Evolutionary conservation across 2,888 invertebrate genomes (phyloP).

Genomic region (Erebia epiphron): DNA sequence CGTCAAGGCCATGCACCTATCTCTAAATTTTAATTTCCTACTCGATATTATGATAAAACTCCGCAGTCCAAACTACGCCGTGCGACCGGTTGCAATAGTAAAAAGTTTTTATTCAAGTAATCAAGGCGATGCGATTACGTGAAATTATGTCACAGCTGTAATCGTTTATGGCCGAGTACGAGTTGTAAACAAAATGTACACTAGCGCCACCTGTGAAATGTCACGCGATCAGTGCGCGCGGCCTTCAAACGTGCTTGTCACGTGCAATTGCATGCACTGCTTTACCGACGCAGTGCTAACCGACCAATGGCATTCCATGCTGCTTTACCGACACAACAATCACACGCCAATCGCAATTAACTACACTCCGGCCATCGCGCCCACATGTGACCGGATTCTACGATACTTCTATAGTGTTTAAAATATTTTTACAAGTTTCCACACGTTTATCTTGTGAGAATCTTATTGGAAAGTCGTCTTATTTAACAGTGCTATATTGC

Average conservation of each 20-base stretch:
- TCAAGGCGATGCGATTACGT: slow-evolving; percentile 52
- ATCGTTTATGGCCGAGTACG: slow-evolving; percentile 32
- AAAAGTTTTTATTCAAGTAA: slow-evolving; percentile 45
- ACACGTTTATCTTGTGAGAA: neutral
- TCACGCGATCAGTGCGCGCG: slow-evolving; percentile 35
- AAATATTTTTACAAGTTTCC: slow-evolving; percentile 38
- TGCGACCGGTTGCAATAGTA: slow-evolving; percentile 35
- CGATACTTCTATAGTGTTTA: slow-evolving; percentile 12
- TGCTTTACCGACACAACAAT: slow-evolving; percentile 50
- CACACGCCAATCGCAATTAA: slow-evolving; percentile 59
- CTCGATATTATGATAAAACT: slow-evolving; percentile 18
- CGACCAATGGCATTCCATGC: slow-evolving; percentile 53
- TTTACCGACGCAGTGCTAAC: slow-evolving; percentile 50
- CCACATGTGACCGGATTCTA: slow-evolving; percentile 72
- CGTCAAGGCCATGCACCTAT: neutral
- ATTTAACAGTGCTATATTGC: slow-evolving; percentile 22
- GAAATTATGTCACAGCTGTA: slow-evolving; percentile 66
- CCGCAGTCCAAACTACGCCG: slow-evolving; percentile 25
- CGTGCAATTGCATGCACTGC: slow-evolving; percentile 56
- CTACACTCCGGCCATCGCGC: slow-evolving; percentile 57
- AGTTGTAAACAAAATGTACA: slow-evolving; percentile 59
- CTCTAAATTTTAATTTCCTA: slow-evolving; percentile 10
- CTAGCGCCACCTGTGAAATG: slow-evolving; percentile 58
- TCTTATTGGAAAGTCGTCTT: slow-evolving; percentile 2
- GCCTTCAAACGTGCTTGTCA: slow-evolving; percentile 54